Evolutionary conservation across 2,113 vertebrate genomes (phyloP).

Genomic region (Myxocyprinus asiaticus): DNA sequence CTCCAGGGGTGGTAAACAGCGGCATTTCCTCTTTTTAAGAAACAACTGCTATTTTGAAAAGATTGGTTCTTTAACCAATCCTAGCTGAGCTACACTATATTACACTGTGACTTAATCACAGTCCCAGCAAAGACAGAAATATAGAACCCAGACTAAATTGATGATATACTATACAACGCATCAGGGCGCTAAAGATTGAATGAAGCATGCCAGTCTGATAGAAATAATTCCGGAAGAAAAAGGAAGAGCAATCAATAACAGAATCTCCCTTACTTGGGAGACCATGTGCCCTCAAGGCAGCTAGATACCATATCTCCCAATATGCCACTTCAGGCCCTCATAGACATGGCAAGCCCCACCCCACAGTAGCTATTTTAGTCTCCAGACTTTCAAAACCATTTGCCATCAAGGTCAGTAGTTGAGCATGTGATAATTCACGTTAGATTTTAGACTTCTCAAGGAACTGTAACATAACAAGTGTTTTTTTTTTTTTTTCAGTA

Average conservation of each 20-base stretch:
- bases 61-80: background rate
- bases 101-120: no score
- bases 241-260: background rate
- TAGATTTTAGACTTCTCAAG: background rate
- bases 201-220: background rate
- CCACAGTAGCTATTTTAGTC: slow-evolving; percentile 18
- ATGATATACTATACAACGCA: no score
- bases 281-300: background rate
- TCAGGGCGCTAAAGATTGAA: background rate
- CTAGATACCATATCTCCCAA: no score
- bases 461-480: no score
- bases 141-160: background rate
- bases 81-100: background rate
- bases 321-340: background rate
- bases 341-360: background rate
- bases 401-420: slow-evolving; percentile 9
- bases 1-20: no score
- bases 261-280: background rate
- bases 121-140: background rate
- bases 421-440: background rate
- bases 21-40: background rate
- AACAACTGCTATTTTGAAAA: background rate
- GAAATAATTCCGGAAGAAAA: background rate
- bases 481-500: no score
- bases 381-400: background rate